Evolutionary conservation across 1,140 invertebrate genomes (phyloP).

Genomic region (Meloidogyne hapla): DNA sequence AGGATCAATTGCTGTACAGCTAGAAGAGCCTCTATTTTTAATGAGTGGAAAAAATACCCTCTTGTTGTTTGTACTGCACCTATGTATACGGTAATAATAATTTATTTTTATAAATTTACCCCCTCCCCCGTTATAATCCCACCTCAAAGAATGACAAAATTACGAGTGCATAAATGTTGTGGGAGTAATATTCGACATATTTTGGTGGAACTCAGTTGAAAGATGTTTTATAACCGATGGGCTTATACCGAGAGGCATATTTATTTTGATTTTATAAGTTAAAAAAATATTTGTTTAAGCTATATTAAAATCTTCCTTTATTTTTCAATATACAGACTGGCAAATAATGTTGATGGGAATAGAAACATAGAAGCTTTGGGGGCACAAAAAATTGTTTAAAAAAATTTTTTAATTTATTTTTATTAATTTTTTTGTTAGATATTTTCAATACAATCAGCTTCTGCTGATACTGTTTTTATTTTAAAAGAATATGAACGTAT

Average conservation of each 20-base stretch:
- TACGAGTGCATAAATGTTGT: too few species aligned
- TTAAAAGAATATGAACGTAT: conserved; percentile 55
- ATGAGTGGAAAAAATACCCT: conserved; percentile 42
- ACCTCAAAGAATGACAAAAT: too few species aligned
- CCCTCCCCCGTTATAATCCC: too few species aligned
- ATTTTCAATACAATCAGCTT: conserved; percentile 62
- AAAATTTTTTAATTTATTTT: neutral
- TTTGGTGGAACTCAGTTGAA: too few species aligned
- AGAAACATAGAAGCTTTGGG: conserved; percentile 60
- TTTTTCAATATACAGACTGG: conserved; percentile 63
- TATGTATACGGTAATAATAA: conserved; percentile 54
- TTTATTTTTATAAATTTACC: too few species aligned
- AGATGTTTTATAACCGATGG: too few species aligned
- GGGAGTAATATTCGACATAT: too few species aligned
- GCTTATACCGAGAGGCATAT: too few species aligned
- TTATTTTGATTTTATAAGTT: too few species aligned
- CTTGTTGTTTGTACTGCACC: conserved; percentile 62
- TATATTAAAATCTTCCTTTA: too few species aligned
- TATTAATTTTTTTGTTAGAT: conserved; percentile 46
- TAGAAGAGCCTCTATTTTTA: conserved; percentile 50
- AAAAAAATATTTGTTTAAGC: too few species aligned
- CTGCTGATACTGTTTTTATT: conserved; percentile 50
- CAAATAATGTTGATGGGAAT: conserved; percentile 61
- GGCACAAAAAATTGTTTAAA: conserved; percentile 52
- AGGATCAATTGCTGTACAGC: conserved; percentile 25